Conservation (phyloP, 2,113 vertebrate species). For the Ictalurus punctatus region DNA sequence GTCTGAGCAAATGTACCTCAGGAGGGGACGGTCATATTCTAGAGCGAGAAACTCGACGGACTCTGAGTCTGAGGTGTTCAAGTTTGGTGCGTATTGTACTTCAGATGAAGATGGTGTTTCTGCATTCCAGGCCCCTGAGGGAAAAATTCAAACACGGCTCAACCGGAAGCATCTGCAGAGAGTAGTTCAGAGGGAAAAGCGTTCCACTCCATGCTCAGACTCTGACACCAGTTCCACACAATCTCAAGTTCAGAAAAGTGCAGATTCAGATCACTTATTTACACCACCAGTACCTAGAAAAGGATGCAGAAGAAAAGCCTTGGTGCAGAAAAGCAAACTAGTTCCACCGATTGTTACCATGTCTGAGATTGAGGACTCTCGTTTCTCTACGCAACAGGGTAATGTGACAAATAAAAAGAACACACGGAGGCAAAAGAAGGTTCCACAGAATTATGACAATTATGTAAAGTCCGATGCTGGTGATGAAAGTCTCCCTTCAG, state of each 20-base stretch:
- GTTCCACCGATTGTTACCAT: background rate
- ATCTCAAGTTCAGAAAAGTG: slow-evolving; percentile 14
- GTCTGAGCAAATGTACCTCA: slow-evolving; percentile 29
- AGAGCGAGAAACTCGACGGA: background rate
- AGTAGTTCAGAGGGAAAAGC: background rate
- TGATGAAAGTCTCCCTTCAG: background rate
- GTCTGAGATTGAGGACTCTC: background rate
- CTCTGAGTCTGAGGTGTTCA: background rate
- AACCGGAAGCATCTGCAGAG: slow-evolving; percentile 2
- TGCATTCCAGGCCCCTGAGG: slow-evolving; percentile 5
- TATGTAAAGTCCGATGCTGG: background rate
- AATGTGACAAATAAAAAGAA: background rate
- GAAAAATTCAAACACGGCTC: background rate
- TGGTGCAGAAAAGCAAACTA: background rate
- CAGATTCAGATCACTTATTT: slow-evolving; percentile 23
- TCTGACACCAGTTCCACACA: slow-evolving; percentile 18
- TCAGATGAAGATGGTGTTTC: background rate
- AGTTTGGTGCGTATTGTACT: background rate
- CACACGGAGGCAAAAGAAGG: slow-evolving; percentile 16
- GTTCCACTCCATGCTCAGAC: background rate
- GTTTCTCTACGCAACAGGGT: background rate
- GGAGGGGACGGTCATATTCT: slow-evolving; percentile 25
- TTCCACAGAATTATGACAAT: background rate
- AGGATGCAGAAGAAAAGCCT: background rate
- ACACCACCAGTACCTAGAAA: slow-evolving; percentile 23